Percentiles rank a stretch among this genome's conserved stretches.
Conservation (phyloP, 2,888 invertebrate species). For the Pristionchus mayeri region DNA sequence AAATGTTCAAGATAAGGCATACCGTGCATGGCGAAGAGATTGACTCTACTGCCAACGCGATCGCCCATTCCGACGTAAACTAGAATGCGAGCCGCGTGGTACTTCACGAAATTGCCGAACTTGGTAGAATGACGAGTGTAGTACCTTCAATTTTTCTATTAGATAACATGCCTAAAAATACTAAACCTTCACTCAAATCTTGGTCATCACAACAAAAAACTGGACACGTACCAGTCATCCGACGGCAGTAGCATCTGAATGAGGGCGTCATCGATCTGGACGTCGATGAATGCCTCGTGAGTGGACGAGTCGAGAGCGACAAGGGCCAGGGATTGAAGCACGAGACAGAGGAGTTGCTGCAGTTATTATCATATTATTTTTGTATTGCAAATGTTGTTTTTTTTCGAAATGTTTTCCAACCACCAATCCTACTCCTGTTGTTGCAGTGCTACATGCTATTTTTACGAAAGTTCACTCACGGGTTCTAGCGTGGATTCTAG, state of each 20-base stretch:
- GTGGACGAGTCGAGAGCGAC: conserved; percentile 81
- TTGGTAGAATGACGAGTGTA: conserved; percentile 83
- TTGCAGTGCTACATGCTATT: too few species aligned
- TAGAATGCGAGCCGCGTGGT: conserved; percentile 82
- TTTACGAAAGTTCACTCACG: conserved; percentile 75
- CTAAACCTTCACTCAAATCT: neutral
- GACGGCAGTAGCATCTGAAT: conserved; percentile 82
- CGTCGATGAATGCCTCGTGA: conserved; percentile 80
- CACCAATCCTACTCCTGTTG: too few species aligned
- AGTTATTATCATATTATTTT: neutral
- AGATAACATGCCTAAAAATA: neutral
- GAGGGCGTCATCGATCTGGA: conserved; percentile 81
- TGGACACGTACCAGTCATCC: conserved; percentile 81
- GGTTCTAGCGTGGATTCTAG: conserved; percentile 83
- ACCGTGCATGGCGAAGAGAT: conserved; percentile 81
- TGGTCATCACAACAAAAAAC: too few species aligned
- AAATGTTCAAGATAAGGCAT: too few species aligned
- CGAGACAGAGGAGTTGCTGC: conserved; percentile 82
- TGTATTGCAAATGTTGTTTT: too few species aligned
- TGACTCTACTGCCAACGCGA: conserved; percentile 81
- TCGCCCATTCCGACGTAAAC: conserved; percentile 83
- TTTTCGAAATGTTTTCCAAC: too few species aligned
- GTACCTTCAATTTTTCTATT: conserved; percentile 77
- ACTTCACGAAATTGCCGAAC: conserved; percentile 82
- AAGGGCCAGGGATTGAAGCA: conserved; percentile 81